phyloP scores from a whole-genome alignment of 2,797 vertebrate species.

The Loriculus beryllinus region DNA sequence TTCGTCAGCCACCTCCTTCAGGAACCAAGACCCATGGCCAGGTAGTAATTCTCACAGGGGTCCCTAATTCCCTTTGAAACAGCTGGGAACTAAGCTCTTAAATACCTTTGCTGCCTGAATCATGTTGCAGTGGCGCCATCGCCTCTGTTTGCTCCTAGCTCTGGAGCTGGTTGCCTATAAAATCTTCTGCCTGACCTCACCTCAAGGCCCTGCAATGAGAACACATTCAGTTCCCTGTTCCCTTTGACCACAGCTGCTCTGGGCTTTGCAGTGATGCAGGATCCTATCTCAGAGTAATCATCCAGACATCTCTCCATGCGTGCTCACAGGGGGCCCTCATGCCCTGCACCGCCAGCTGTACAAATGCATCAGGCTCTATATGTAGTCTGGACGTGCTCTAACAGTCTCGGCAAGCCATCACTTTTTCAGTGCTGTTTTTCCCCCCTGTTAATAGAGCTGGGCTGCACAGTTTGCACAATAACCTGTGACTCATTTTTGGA shows the following conservation, averaged over 20 bases:
- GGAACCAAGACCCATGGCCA: background rate
- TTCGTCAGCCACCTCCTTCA: background rate
- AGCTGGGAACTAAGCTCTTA: background rate
- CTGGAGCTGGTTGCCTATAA: background rate
- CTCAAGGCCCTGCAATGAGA: background rate
- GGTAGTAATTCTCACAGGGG: background rate
- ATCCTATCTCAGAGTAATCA: background rate
- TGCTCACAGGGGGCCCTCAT: rapidly evolving
- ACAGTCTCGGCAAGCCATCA: rapidly evolving
- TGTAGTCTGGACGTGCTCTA: rapidly evolving
- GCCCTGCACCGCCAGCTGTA: background rate
- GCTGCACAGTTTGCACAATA: background rate
- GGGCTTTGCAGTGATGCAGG: background rate
- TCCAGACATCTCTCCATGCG: rapidly evolving
- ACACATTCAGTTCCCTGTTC: background rate
- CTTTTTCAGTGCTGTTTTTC: background rate
- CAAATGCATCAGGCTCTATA: rapidly evolving
- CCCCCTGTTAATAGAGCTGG: background rate
- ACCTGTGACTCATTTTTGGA: background rate
- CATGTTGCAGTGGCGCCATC: background rate
- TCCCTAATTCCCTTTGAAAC: background rate
- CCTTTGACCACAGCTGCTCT: background rate
- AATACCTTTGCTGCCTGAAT: background rate
- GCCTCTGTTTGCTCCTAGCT: background rate
- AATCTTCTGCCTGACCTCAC: slow-evolving; percentile 21